Evolutionary conservation across 2,797 vertebrate genomes (phyloP).

Genomic region (Anguilla megastoma): DNA sequence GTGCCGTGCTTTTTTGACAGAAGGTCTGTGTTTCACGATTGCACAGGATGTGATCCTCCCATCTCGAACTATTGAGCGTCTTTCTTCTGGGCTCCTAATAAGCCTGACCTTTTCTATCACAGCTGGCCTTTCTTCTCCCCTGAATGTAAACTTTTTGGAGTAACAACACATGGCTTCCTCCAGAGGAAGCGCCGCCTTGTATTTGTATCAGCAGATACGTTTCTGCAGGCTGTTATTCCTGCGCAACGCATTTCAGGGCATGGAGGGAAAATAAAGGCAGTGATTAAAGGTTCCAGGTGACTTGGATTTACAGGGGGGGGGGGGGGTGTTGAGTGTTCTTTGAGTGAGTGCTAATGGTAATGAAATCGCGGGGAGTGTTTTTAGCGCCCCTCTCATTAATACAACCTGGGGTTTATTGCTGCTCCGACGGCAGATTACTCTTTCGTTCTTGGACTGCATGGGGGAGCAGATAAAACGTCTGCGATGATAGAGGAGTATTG

Average conservation of each 20-base stretch:
- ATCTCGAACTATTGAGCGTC: not conserved
- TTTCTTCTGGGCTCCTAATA: constrained; percentile 29
- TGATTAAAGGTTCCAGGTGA: not conserved
- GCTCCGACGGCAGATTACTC: constrained; percentile 43
- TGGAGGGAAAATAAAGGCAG: not conserved
- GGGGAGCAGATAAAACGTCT: constrained; percentile 43
- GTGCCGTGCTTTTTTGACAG: constrained; percentile 19
- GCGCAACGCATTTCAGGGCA: constrained; percentile 15
- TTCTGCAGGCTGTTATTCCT: constrained; percentile 3
- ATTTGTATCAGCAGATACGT: not conserved
- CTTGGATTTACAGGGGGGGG: constrained; percentile 22
- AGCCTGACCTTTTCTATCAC: constrained; percentile 58
- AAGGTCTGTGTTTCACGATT: constrained; percentile 38
- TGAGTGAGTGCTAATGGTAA: constrained; percentile 50
- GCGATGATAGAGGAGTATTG: constrained; percentile 15
- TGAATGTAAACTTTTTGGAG: constrained; percentile 31
- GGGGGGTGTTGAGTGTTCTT: constrained; percentile 56
- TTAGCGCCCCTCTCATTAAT: constrained; percentile 37
- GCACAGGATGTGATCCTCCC: constrained; percentile 29
- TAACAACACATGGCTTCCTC: constrained; percentile 27
- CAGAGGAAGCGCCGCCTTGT: not conserved
- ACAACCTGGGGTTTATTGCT: constrained; percentile 45
- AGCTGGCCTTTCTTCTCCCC: constrained; percentile 49
- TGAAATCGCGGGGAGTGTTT: constrained; percentile 40
- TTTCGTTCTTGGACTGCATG: constrained; percentile 37